These are phyloP conservation scores for Liparis tanakae DNA, from an alignment of 2,797 vertebrate species.

Conservation along the genomic window DNA sequence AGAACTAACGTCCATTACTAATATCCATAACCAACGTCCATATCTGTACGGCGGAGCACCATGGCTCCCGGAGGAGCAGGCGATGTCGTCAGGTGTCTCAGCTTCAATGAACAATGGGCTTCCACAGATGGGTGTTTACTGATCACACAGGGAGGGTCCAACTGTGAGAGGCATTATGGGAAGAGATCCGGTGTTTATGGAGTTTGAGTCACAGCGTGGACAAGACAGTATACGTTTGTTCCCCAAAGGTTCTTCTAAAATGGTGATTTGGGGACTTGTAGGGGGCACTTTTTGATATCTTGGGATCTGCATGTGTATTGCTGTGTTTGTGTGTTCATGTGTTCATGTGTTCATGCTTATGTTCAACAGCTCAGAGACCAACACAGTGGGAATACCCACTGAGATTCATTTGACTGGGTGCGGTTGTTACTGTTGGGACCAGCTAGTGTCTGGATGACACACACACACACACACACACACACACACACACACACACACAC, in stretches of 20 bases:
- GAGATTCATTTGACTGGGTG: slow-evolving; percentile 47
- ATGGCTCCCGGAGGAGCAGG: neutral
- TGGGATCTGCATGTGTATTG: neutral
- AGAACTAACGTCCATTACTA: no score
- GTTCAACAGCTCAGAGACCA: neutral
- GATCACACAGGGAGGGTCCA: neutral
- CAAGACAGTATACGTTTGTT: neutral
- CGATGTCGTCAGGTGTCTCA: neutral
- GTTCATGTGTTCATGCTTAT: neutral
- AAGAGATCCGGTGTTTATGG: neutral
- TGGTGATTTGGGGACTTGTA: neutral
- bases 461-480: no score
- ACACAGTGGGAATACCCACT: slow-evolving; percentile 23
- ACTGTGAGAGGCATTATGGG: slow-evolving; percentile 5
- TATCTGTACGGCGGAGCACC: neutral
- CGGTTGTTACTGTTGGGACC: slow-evolving; percentile 42
- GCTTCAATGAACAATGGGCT: neutral
- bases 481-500: slow-evolving; percentile 3
- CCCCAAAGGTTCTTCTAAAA: neutral
- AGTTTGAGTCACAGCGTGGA: neutral
- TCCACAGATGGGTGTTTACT: neutral
- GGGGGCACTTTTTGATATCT: neutral
- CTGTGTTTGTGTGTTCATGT: neutral
- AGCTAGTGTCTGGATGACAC: slow-evolving; percentile 1
- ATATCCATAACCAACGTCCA: no score